Conservation (phyloP, 2,113 vertebrate species). For the Candoia aspera region DNA sequence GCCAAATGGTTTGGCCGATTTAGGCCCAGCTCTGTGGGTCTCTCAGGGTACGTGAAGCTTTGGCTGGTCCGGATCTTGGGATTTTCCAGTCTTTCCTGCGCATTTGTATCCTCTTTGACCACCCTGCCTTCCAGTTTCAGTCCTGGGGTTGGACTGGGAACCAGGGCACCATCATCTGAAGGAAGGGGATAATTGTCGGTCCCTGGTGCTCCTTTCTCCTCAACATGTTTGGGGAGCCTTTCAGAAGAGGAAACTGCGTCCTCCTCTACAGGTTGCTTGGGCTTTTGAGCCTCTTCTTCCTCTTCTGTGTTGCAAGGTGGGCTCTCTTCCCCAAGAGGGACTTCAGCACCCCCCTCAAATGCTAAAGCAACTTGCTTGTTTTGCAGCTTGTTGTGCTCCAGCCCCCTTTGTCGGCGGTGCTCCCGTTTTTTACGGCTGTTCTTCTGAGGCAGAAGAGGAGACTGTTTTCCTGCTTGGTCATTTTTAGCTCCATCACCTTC, state of each 20-base stretch:
- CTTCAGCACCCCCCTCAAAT: conserved; percentile 63
- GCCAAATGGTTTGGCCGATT: conserved; percentile 23
- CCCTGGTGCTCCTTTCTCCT: conserved; percentile 14
- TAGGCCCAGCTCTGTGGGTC: conserved; percentile 67
- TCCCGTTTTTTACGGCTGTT: conserved; percentile 87
- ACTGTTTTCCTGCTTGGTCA: background rate
- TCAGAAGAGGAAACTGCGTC: background rate
- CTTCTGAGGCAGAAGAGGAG: conserved; percentile 10
- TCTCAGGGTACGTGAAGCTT: conserved; percentile 48
- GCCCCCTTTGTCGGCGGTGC: conserved; percentile 85
- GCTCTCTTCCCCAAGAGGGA: background rate
- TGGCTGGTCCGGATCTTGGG: conserved; percentile 56
- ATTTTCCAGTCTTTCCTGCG: background rate
- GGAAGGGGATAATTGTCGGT: conserved; percentile 21
- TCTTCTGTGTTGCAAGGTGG: background rate
- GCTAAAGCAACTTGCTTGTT: conserved; percentile 73
- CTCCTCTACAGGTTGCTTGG: conserved; percentile 34
- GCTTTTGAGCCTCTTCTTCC: background rate
- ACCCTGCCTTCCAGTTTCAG: accelerated
- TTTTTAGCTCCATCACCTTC: background rate
- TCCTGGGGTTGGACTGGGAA: background rate
- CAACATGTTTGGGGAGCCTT: background rate
- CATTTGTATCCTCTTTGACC: accelerated
- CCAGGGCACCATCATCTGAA: background rate
- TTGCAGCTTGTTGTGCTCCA: conserved; percentile 91